These are phyloP conservation scores for Mesocricetus auratus DNA, from an alignment of 2,113 vertebrate genomes.

Conservation along the genomic window DNA sequence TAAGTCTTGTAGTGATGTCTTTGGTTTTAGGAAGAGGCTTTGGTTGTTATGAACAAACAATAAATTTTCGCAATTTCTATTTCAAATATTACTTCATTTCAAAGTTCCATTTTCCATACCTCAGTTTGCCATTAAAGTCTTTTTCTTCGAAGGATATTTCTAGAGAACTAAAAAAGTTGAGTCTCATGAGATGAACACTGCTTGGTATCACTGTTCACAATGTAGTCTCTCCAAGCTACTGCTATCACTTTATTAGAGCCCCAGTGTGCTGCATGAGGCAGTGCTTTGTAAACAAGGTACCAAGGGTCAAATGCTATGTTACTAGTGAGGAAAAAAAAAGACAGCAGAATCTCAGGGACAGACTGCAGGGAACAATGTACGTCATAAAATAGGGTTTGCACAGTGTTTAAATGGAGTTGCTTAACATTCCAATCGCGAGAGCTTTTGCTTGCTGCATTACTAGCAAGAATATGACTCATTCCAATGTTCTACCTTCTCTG, in stretches of 20 bases:
- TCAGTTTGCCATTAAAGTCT: neutral
- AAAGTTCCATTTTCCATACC: neutral
- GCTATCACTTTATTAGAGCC: neutral
- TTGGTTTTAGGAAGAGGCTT: slow-evolving; percentile 18
- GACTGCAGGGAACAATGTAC: slow-evolving; percentile 41
- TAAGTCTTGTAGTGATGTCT: neutral
- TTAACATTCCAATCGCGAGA: slow-evolving; percentile 26
- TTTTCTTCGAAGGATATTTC: slow-evolving; percentile 39
- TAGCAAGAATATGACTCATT: neutral
- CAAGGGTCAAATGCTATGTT: neutral
- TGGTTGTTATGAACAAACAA: slow-evolving; percentile 3
- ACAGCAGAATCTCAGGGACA: slow-evolving; percentile 43
- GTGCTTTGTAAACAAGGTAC: slow-evolving; percentile 23
- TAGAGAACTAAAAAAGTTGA: neutral
- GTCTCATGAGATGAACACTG: neutral
- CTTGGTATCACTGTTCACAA: slow-evolving; percentile 14
- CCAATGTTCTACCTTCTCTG: neutral
- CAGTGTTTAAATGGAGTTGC: slow-evolving; percentile 3
- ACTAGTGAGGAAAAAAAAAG: neutral
- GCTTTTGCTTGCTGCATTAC: neutral
- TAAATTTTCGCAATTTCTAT: slow-evolving; percentile 7
- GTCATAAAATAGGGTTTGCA: slow-evolving; percentile 35
- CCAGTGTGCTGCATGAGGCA: neutral
- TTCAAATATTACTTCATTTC: neutral
- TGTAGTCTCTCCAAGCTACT: neutral